Evolutionary conservation across 2,797 vertebrate species (phyloP), one percentile per base, ranked within the genome.

Genomic region (Lepus townsendii): DNA sequence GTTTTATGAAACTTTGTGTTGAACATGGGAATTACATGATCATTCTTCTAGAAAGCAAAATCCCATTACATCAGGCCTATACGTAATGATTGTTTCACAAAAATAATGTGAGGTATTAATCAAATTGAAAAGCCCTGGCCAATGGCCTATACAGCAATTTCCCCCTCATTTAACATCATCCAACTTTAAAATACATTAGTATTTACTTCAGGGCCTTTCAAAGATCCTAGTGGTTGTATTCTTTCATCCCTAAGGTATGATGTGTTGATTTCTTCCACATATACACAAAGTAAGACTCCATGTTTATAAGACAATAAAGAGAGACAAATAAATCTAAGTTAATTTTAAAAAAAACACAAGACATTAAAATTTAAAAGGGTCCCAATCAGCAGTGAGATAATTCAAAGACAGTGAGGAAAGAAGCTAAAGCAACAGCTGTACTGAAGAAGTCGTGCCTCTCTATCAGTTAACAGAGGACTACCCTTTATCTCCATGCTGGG

Each of bases 51-150:
- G 88, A 96, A 96, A 94, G 94, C 66, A 54, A 94, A 97, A 93
- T 95, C 47, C 75, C 86, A 94, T 96, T 95, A 93, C 91, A 93
- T 60, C 4, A 54, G 63, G 63, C 38, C 88, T 89, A 66, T 77
- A 95, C 90, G 42, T 95, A 97, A 95, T 95, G 88, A 96, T 1
- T 63, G 38, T 90, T 95, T 87, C 88, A 94, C 57, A 89, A 84
- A 92, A 96, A 95, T 95, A 96, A 96, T 96, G 91, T 68, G 80
- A 96, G 66, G 52, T 93, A 97, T 96, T 96, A 96, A 96, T 97
- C 95, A 97, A 96, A 95, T 83, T 89, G 75, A 50, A 96, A 94
- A 91, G 72, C 87, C 26, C 68, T 94, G 71, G 79, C 83, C 92
- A 97, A 93, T 88, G 84, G 91, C 78, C 79, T 94, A 89, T 96